A percentile compares a stretch with the other conserved stretches of the same genome.
These are phyloP conservation scores for Heliconius hewitsoni DNA, from an alignment of 1,140 invertebrate species.

Conservation along the genomic window DNA sequence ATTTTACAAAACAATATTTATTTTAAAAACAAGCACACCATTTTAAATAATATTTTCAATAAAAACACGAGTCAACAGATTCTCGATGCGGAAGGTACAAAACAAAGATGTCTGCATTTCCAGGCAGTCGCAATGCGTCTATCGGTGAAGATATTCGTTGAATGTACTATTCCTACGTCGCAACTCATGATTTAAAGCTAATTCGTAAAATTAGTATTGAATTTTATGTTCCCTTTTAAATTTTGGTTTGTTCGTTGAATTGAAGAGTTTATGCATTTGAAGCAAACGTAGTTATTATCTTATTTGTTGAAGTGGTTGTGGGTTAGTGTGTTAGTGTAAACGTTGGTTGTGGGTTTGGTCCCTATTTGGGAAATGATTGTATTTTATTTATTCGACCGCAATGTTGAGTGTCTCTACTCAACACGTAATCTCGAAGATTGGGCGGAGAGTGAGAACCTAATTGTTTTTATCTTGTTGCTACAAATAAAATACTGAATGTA, in stretches of 20 bases:
- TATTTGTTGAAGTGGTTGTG: not conserved
- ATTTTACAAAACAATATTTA: not conserved
- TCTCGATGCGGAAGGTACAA: slow-evolving; percentile 44
- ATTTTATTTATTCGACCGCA: too few relatives aligned
- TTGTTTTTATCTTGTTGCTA: too few relatives aligned
- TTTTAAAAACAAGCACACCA: not conserved
- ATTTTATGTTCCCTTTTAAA: not conserved
- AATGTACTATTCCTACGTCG: slow-evolving; percentile 19
- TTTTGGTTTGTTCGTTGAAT: not conserved
- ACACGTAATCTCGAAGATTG: too few relatives aligned
- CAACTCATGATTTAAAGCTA: slow-evolving; percentile 27
- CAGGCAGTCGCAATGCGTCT: slow-evolving; percentile 45
- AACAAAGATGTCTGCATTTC: slow-evolving; percentile 46
- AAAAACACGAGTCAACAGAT: slow-evolving; percentile 40
- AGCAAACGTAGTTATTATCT: not conserved
- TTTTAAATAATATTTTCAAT: slow-evolving; percentile 10
- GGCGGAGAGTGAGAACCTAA: too few relatives aligned
- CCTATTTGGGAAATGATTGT: too few relatives aligned
- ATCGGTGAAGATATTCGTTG: slow-evolving; percentile 39
- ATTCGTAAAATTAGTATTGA: slow-evolving; percentile 23
- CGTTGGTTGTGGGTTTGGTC: too few relatives aligned
- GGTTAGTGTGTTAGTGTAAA: too few relatives aligned
- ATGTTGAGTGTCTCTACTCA: too few relatives aligned
- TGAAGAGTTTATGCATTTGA: not conserved
- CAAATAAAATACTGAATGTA: not conserved